A percentile compares a stretch with the other conserved stretches of the same genome.
phyloP scores from a whole-genome alignment of 2,888 invertebrate species.

The Melanotus villosus region DNA sequence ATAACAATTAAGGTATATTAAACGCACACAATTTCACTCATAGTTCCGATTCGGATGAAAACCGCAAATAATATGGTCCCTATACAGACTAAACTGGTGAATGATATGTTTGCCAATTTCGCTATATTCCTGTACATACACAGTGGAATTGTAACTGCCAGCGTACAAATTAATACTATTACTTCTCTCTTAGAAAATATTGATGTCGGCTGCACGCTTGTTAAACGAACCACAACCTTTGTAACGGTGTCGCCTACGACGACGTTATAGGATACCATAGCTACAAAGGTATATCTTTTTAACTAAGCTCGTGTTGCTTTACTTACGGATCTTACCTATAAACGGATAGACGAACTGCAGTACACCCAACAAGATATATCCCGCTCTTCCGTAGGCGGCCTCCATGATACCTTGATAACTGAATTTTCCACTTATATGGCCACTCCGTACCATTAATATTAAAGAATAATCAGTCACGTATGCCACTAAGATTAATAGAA shows the following conservation, averaged over 20 bases:
- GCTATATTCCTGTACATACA: constrained; percentile 85
- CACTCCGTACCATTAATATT: constrained; percentile 82
- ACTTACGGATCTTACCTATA: constrained; percentile 75
- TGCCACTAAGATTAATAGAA: constrained; percentile 80
- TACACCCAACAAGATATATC: constrained; percentile 81
- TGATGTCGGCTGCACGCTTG: constrained; percentile 68
- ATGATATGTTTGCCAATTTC: constrained; percentile 78
- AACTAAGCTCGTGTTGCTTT: neutral
- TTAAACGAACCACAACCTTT: constrained; percentile 82
- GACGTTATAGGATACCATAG: constrained; percentile 91
- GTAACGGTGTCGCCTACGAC: constrained; percentile 90
- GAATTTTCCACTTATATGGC: constrained; percentile 82
- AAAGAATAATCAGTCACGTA: constrained; percentile 86
- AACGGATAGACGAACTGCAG: constrained; percentile 89
- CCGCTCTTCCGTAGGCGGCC: constrained; percentile 83
- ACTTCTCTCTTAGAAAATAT: constrained; percentile 76
- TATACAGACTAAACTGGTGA: constrained; percentile 79
- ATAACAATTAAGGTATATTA: neutral
- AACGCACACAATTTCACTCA: constrained; percentile 77
- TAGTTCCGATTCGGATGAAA: constrained; percentile 73
- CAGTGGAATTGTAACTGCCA: constrained; percentile 82
- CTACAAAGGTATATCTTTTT: constrained; percentile 69
- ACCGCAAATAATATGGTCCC: constrained; percentile 80
- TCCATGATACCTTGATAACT: constrained; percentile 86
- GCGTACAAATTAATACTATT: constrained; percentile 80